A percentile compares a stretch with the other conserved stretches of the same genome.
Evolutionary conservation across 2,113 vertebrate genomes (phyloP).

Genomic region (Progne subis): DNA sequence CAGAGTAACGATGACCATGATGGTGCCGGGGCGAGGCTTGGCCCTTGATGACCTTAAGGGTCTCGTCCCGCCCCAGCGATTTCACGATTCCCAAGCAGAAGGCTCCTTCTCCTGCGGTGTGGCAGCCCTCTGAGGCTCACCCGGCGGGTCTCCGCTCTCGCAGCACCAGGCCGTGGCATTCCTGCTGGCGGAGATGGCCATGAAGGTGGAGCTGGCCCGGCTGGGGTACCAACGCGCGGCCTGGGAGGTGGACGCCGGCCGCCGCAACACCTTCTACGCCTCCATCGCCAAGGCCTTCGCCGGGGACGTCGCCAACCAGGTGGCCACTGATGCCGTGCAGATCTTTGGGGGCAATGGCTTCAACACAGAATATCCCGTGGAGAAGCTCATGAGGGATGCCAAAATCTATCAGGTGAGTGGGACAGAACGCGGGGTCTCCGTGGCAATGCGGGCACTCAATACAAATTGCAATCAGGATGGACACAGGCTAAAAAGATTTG

Average conservation of each 20-base stretch:
- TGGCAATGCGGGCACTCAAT: accelerated
- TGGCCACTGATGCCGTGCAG: not conserved
- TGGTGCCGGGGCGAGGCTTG: accelerated
- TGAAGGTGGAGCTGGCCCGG: not conserved
- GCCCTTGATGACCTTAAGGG: no score
- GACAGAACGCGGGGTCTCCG: not conserved
- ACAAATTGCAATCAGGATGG: not conserved
- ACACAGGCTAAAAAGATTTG: not conserved
- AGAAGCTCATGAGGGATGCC: not conserved
- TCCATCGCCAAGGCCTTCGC: not conserved
- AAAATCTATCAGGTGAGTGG: not conserved
- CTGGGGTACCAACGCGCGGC: not conserved
- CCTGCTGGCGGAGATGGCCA: not conserved
- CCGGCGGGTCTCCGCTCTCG: not conserved
- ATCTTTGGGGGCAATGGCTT: not conserved
- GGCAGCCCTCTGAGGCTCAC: not conserved
- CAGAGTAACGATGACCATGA: not conserved
- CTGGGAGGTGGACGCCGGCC: not conserved
- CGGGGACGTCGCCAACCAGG: not conserved
- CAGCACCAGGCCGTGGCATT: not conserved
- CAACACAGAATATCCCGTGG: not conserved
- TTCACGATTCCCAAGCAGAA: not conserved
- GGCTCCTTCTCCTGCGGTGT: not conserved
- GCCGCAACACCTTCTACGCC: not conserved
- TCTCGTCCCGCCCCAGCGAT: no score